Base-by-base conservation (phyloP, 2,113 vertebrate genomes). In the Chaetodon auriga region DNA sequence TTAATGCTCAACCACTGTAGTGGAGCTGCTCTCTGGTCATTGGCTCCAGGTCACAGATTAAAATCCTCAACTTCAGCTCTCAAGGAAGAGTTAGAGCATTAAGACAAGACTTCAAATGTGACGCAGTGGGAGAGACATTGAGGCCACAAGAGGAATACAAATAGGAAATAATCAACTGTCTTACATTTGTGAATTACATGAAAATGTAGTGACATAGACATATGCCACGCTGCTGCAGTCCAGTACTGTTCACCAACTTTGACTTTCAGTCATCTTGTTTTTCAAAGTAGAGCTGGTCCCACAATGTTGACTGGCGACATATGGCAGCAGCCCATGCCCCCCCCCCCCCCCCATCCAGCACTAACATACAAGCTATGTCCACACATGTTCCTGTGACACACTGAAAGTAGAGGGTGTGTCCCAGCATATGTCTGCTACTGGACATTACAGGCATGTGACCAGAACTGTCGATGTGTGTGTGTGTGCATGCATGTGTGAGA, bases 361-460 rank as follows among this genome's bases (percentile, higher is more conserved):
- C 66, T 43, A 76, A 73, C 46, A 46, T 10, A 75, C 38, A 57
- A n/a, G 35, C 81, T 58, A 65, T 68, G 62, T 61, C 54, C 66
- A 85, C 77, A 83, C 77, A 73, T 82, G 77, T 83, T 83, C 62
- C 54, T 19, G 4, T 72, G 69, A 78, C 71, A 78, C 36, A 84
- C 66, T 72, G 38, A 58, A 58, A 81, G 19, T 25, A 70, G 53
- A 49, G 73, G 77, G 69, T 86, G 82, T 74, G 74, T 78, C 57
- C 21, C 38, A 30, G 69, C 68, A 84, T 73, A 69, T 88, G 81
- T 85, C 71, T 73, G 61, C 82, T 61, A 71, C 79, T 80, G 68
- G 77, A 83, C 1, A 6, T 80, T 76, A 53, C 21, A 2, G 23
- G 35, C 82, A 86, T 84, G 62, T 84, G 87, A 85, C 82, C 74